Evolutionary conservation across 2,888 invertebrate genomes (phyloP).

Genomic region (Athrips mouffetella): DNA sequence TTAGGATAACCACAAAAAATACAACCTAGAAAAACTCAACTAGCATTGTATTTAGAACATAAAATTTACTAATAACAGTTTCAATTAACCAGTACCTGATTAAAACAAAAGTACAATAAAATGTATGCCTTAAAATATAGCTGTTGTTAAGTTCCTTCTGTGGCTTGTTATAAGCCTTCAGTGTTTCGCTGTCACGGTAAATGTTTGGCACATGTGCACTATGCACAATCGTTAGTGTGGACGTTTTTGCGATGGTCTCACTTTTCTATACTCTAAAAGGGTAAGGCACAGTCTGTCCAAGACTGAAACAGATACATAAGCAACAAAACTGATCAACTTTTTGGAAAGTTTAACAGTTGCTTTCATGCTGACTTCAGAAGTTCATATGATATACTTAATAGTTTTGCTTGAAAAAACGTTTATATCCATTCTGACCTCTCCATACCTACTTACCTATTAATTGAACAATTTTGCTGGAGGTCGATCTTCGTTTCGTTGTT

Average conservation of each 20-base stretch:
- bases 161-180: constrained; percentile 43
- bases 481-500: no score
- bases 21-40: not conserved
- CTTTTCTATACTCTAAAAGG: not conserved
- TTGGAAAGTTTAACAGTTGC: no score
- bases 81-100: not conserved
- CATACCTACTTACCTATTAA: no score
- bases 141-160: constrained; percentile 22
- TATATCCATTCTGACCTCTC: no score
- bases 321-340: no score
- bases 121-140: constrained; percentile 6
- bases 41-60: not conserved
- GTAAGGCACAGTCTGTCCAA: no score
- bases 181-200: constrained; percentile 34
- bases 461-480: no score
- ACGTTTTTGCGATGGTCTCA: constrained; percentile 3
- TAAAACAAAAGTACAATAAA: not conserved
- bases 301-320: no score
- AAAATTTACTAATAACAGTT: not conserved
- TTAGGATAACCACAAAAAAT: not conserved
- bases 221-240: constrained; percentile 23
- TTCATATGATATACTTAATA: no score
- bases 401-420: no score
- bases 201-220: constrained; percentile 44
- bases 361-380: no score